Percentiles rank a stretch among this genome's conserved stretches.
phyloP scores from a whole-genome alignment of 1,140 invertebrate species.

The Periplaneta americana region DNA sequence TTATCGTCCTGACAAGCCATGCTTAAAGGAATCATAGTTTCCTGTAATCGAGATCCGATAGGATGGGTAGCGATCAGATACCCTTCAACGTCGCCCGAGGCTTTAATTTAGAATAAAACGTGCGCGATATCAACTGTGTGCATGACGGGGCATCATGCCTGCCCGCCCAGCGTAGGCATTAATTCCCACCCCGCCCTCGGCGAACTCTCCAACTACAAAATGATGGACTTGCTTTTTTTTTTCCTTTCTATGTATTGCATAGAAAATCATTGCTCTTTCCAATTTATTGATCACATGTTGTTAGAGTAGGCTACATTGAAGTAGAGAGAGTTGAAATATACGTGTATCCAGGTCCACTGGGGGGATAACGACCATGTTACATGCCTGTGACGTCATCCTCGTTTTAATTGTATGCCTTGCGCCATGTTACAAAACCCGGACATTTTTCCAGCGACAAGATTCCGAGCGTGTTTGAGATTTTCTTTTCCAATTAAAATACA shows the following conservation, averaged over 20 bases:
- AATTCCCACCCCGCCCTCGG: not conserved
- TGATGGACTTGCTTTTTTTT: not conserved
- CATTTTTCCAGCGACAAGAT: too few relatives aligned
- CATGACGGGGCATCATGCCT: too few relatives aligned
- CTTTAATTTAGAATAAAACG: not conserved
- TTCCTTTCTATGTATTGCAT: not conserved
- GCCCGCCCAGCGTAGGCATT: not conserved
- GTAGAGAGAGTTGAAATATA: too few relatives aligned
- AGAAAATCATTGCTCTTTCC: not conserved
- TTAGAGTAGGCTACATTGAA: not conserved
- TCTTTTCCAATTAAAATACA: too few relatives aligned
- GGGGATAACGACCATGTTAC: not conserved
- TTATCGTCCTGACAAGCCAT: too few relatives aligned
- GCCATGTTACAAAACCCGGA: too few relatives aligned
- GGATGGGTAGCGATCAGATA: too few relatives aligned
- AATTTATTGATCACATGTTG: not conserved
- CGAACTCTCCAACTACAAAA: not conserved
- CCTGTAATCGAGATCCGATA: too few relatives aligned
- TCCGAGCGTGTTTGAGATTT: too few relatives aligned
- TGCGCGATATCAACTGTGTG: not conserved
- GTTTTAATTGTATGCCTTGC: too few relatives aligned
- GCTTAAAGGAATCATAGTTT: too few relatives aligned
- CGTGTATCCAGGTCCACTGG: not conserved
- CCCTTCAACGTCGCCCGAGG: not conserved
- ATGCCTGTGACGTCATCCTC: too few relatives aligned